phyloP scores from a whole-genome alignment of 2,888 invertebrate species.

The Anaspis maculata region DNA sequence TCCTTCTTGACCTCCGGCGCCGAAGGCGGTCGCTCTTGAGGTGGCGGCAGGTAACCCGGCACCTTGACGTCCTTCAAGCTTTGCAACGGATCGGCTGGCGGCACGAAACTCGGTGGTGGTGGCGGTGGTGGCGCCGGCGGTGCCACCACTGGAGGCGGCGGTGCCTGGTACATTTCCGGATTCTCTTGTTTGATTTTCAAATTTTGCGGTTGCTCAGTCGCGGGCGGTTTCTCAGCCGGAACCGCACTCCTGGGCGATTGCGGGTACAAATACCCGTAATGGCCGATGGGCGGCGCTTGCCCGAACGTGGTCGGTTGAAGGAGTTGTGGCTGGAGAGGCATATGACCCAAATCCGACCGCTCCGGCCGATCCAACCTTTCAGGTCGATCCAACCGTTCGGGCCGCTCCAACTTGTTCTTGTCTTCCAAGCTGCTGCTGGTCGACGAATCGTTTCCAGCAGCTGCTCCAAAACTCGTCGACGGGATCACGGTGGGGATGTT shows the following conservation, averaged over 20 bases:
- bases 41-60: constrained; percentile 29
- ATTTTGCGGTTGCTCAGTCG: constrained; percentile 58
- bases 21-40: constrained; percentile 40
- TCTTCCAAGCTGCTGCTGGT: constrained; percentile 12
- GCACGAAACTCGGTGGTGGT: constrained; percentile 17
- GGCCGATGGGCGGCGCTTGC: constrained; percentile 47
- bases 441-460: constrained; percentile 26
- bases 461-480: constrained; percentile 22
- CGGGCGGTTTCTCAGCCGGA: constrained; percentile 23
- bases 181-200: constrained; percentile 65
- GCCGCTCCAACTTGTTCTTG: constrained; percentile 30
- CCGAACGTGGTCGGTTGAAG: constrained; percentile 55
- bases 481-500: constrained; percentile 38
- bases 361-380: constrained; percentile 21
- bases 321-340: constrained; percentile 49
- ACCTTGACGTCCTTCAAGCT: constrained; percentile 72
- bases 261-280: constrained; percentile 45
- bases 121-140: constrained; percentile 8
- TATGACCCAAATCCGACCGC: constrained; percentile 43
- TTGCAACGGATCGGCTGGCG: constrained; percentile 57
- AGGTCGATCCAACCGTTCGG: constrained; percentile 29
- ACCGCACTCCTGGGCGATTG: constrained; percentile 30
- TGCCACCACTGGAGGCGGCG: constrained; percentile 16
- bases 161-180: constrained; percentile 32
- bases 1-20: constrained; percentile 70